Conservation (phyloP, 2,888 invertebrate genomes). For the Quadroppia sp. region DNA sequence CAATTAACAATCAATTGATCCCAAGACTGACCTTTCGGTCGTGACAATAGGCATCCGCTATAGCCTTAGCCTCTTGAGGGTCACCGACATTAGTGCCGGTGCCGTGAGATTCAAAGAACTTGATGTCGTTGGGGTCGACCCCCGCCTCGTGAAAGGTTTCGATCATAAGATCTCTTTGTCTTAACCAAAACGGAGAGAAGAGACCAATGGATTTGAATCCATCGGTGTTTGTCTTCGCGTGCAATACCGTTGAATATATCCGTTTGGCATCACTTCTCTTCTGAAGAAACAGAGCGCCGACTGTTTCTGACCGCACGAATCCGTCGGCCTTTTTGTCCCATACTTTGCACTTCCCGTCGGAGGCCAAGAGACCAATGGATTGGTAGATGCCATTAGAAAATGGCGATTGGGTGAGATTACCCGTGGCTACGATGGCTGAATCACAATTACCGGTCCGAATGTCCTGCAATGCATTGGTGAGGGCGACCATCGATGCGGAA, state of each 20-base stretch:
- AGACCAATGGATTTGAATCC: constrained; percentile 56
- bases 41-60: constrained; percentile 84
- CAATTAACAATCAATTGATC: neutral
- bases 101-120: constrained; percentile 95
- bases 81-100: constrained; percentile 98
- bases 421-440: constrained; percentile 90
- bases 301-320: constrained; percentile 86
- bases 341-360: constrained; percentile 85
- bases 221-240: constrained; percentile 58
- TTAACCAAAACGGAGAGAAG: constrained; percentile 60
- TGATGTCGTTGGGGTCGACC: constrained; percentile 74
- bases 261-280: constrained; percentile 58
- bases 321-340: constrained; percentile 88
- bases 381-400: constrained; percentile 87
- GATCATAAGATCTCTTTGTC: constrained; percentile 62
- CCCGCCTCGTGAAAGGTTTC: constrained; percentile 81
- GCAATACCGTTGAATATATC: constrained; percentile 55
- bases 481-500: constrained; percentile 85
- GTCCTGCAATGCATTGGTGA: constrained; percentile 76
- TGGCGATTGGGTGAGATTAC: constrained; percentile 82
- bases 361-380: constrained; percentile 85
- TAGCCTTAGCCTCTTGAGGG: constrained; percentile 93
- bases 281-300: constrained; percentile 75
- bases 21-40: constrained; percentile 61
- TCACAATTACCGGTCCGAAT: constrained; percentile 86